Conservation (phyloP, 1,140 invertebrate species). For the Anastrepha obliqua region DNA sequence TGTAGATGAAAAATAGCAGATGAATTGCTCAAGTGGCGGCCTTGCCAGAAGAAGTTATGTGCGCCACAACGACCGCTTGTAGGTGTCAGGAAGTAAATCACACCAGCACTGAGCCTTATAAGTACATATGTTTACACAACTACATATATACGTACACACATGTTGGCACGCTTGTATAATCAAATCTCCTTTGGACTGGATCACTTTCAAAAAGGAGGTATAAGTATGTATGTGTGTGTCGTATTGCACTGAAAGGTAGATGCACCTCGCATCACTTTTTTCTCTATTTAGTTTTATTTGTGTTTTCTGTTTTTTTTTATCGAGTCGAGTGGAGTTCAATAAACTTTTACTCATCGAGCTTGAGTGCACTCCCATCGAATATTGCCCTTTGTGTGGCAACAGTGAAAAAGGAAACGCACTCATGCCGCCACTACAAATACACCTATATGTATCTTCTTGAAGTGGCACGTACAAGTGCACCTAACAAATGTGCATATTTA, state of each 20-base stretch:
- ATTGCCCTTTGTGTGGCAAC: constrained; percentile 18
- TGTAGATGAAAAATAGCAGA: neutral
- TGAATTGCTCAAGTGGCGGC: neutral
- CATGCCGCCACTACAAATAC: neutral
- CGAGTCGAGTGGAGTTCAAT: constrained; percentile 22
- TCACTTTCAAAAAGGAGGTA: neutral
- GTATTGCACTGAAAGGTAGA: neutral
- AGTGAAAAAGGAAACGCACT: neutral
- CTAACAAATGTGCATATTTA: neutral
- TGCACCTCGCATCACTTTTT: neutral
- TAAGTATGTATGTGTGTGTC: neutral
- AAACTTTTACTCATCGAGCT: constrained; percentile 25
- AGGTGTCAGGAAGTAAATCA: neutral
- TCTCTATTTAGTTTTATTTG: neutral
- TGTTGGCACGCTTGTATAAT: neutral
- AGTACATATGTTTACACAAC: neutral
- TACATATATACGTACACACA: neutral
- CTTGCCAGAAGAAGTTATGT: neutral
- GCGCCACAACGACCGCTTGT: neutral
- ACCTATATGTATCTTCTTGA: neutral
- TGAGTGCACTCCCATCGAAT: constrained; percentile 38
- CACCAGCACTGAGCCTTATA: neutral
- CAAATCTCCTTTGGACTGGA: neutral
- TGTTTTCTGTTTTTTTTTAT: neutral
- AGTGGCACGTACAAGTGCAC: neutral